phyloP scores from a whole-genome alignment of 1,140 invertebrate species.

The Tribolium castaneum region DNA sequence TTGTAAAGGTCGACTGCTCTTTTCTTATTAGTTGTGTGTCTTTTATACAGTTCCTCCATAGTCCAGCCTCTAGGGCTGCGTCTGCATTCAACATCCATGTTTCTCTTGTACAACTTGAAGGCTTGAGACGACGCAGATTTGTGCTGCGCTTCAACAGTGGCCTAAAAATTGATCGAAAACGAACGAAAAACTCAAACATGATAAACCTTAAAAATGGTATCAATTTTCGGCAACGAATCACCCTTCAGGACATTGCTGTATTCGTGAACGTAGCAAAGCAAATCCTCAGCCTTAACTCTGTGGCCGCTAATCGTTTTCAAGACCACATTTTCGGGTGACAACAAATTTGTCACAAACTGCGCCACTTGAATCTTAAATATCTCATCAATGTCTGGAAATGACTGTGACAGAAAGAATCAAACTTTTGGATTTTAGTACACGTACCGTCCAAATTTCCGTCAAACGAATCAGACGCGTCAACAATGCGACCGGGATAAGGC shows the following conservation, averaged over 20 bases:
- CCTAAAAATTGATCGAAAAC: not conserved
- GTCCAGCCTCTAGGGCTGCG: not conserved
- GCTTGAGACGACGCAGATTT: not conserved
- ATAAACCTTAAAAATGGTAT: not conserved
- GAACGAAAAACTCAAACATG: not conserved
- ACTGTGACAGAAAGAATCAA: too few relatives aligned
- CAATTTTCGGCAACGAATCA: not conserved
- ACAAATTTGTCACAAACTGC: not conserved
- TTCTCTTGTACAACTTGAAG: not conserved
- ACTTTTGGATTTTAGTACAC: too few relatives aligned
- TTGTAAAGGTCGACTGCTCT: not conserved
- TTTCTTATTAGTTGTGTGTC: not conserved
- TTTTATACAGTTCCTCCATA: not conserved
- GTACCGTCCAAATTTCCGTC: not conserved
- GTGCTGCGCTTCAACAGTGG: not conserved
- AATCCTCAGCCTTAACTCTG: not conserved
- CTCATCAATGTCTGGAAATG: not conserved
- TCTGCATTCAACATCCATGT: not conserved
- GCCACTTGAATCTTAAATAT: not conserved
- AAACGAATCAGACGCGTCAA: not conserved
- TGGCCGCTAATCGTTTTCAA: not conserved
- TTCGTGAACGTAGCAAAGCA: not conserved
- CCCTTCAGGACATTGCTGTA: not conserved
- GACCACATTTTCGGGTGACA: not conserved
- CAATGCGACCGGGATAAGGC: slow-evolving; percentile 2